Conservation (phyloP, 2,797 vertebrate species). For the Notolepis coatsorum region DNA sequence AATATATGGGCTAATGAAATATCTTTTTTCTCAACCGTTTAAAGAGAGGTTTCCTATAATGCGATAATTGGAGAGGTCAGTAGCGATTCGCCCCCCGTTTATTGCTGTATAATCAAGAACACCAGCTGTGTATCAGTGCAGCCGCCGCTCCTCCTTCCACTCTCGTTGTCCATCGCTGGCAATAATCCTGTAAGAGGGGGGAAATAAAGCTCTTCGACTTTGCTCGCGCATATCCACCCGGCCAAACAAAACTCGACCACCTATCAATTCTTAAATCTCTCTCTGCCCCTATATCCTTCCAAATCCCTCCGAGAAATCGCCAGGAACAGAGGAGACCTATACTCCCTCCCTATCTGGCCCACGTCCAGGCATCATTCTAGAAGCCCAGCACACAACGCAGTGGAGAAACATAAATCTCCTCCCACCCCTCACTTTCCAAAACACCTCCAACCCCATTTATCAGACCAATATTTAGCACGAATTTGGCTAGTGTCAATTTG, state of each 20-base stretch:
- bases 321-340: slow-evolving; percentile 64
- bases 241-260: slow-evolving; percentile 77
- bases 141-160: slow-evolving; percentile 53
- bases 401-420: slow-evolving; percentile 69
- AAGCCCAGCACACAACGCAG: slow-evolving; percentile 70
- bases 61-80: slow-evolving; percentile 26
- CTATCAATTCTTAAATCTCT: slow-evolving; percentile 80
- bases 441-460: slow-evolving; percentile 70
- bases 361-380: slow-evolving; percentile 78
- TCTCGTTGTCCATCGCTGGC: slow-evolving; percentile 76
- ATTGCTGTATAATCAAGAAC: slow-evolving; percentile 42
- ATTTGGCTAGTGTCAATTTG: slow-evolving; percentile 42
- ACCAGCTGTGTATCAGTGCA: slow-evolving; percentile 54
- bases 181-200: slow-evolving; percentile 74
- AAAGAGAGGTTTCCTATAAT: slow-evolving; percentile 6
- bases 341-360: slow-evolving; percentile 82
- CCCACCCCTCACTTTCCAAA: slow-evolving; percentile 65
- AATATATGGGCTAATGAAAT: neutral
- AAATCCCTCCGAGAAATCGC: slow-evolving; percentile 76
- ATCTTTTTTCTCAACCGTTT: neutral
- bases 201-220: slow-evolving; percentile 53
- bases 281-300: slow-evolving; percentile 54
- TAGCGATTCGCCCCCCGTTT: slow-evolving; percentile 41
- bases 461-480: slow-evolving; percentile 58
- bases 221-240: slow-evolving; percentile 62